Evolutionary conservation across 2,888 invertebrate genomes (phyloP), one percentile per base, ranked within the genome.

Genomic region (Ornithoptera alexandrae): DNA sequence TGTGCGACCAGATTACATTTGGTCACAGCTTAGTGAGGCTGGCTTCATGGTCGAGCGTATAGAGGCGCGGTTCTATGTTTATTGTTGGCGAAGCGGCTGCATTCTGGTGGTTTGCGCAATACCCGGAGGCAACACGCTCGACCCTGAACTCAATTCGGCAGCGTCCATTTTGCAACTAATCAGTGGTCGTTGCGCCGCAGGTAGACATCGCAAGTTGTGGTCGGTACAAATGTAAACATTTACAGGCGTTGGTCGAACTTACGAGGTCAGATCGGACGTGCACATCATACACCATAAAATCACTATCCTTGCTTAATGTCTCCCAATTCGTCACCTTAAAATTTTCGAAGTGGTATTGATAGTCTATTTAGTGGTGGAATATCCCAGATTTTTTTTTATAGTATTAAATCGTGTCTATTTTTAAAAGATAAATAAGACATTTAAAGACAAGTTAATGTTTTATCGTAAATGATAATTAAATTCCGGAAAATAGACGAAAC

Each of bases 161-260:
- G 85, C 87, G 87, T 88, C 85, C 86, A 89, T 92, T 92, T 92
- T 91, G 92, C 92, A 91, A 92, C 88, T 89, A 86, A 89, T 89
- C 88, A 86, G 81, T 82, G 86, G 84, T 83, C 81, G 81, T 80
- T 81, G 81, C 81, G 82, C 79, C 80, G 74, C 76, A 75, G 78
- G 76, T 75, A 73, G 76, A 75, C 75, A 78, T 80, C 81, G 81
- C 82, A 80, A 82, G 79, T 82, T 84, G 83, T 81, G 83, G 82
- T 83, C 86, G 87, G 87, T 81, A 84, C 85, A 92, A 92, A 92
- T 92, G 90, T 92, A 92, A 92, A 92, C 92, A 92, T 92, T 92
- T 87, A 88, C 92, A 92, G 88, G 89, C 90, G 86, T 79, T 78
- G 79, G 84, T 80, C 88, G 85, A 83, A 77, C 84, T 77, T 80